phyloP scores from a whole-genome alignment of 2,797 vertebrate species.

The Heliangelus exortis region DNA sequence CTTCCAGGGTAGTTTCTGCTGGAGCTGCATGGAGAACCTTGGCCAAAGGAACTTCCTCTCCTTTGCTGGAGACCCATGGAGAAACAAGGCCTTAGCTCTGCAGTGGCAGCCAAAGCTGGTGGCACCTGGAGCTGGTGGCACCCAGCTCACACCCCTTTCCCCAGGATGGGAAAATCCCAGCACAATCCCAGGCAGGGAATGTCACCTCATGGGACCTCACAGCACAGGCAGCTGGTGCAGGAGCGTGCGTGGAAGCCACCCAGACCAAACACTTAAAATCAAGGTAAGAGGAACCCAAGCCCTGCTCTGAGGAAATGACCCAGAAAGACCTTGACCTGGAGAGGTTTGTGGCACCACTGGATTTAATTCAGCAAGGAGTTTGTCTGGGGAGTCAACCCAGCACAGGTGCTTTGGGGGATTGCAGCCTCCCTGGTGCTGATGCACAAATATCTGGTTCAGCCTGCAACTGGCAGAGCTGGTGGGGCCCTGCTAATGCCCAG shows the following conservation, averaged over 20 bases:
- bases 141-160: no score
- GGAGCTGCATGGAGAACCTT: no score
- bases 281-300: not conserved
- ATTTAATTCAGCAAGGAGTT: not conserved
- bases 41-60: no score
- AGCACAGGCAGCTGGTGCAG: not conserved
- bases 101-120: no score
- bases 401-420: rapidly evolving
- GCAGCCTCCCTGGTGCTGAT: rapidly evolving
- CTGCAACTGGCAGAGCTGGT: not conserved
- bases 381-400: not conserved
- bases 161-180: no score
- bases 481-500: not conserved
- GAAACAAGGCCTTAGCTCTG: no score
- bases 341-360: not conserved
- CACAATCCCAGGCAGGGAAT: not conserved
- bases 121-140: no score
- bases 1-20: no score
- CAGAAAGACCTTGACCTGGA: not conserved
- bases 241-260: rapidly evolving
- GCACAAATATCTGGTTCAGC: not conserved
- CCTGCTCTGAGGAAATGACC: rapidly evolving
- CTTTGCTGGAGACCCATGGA: no score
- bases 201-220: rapidly evolving
- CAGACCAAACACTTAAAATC: not conserved